A percentile compares a stretch with the other conserved stretches of the same genome.
These are phyloP conservation scores for Rhea pennata DNA, from an alignment of 2,113 vertebrate species.

Conservation along the genomic window DNA sequence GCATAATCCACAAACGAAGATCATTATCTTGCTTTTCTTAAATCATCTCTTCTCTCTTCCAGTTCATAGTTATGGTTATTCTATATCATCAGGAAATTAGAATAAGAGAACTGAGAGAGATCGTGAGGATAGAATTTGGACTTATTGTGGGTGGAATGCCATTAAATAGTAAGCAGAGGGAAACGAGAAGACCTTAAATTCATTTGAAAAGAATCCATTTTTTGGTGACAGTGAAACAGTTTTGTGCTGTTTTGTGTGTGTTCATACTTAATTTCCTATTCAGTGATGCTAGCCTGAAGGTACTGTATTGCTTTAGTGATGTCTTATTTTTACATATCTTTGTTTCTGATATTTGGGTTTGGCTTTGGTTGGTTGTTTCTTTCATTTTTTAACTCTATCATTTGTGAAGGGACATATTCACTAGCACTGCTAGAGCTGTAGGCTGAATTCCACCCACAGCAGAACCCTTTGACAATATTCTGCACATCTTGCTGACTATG, in stretches of 20 bases:
- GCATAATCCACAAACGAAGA: background rate
- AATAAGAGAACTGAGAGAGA: background rate
- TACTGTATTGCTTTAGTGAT: background rate
- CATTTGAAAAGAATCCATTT: background rate
- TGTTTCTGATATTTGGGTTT: background rate
- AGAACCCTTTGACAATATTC: background rate
- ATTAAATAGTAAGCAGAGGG: background rate
- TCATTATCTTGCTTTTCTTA: background rate
- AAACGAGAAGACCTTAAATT: background rate
- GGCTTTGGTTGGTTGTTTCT: background rate
- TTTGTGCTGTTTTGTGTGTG: background rate
- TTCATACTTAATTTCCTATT: background rate
- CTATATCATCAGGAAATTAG: background rate
- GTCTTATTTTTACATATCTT: background rate
- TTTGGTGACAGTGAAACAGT: background rate
- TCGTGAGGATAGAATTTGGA: background rate
- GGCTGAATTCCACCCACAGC: background rate
- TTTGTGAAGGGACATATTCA: background rate
- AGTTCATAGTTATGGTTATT: background rate
- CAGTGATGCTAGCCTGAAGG: background rate
- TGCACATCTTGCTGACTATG: background rate
- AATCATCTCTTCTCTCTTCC: background rate
- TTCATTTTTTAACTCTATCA: background rate
- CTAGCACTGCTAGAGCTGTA: background rate
- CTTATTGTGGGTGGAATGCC: background rate